Percentiles rank a stretch among this genome's conserved stretches.
Evolutionary conservation across 2,113 vertebrate genomes (phyloP).

Genomic region (Sporophila hypoxantha): DNA sequence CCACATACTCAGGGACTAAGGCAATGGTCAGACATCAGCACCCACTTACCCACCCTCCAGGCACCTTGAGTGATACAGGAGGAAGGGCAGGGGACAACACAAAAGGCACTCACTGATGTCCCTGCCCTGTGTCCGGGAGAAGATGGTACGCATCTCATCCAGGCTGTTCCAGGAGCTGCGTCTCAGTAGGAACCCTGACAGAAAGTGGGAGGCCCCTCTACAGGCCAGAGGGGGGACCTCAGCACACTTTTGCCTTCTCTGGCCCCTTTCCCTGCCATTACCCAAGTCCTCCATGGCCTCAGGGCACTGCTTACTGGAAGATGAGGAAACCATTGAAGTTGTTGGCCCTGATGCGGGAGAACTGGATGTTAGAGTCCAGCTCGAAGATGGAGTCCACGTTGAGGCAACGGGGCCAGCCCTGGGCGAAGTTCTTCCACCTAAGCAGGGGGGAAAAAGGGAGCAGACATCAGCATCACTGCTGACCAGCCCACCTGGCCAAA

Average conservation of each 20-base stretch:
- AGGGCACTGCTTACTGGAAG: neutral
- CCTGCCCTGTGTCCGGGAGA: neutral
- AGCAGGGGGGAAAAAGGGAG: accelerated
- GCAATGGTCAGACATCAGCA: neutral
- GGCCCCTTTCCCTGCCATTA: neutral
- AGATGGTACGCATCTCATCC: neutral
- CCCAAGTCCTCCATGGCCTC: neutral
- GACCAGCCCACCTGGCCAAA: neutral
- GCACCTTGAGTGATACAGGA: neutral
- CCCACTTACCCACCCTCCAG: neutral
- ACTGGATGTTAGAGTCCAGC: neutral
- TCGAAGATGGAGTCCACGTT: neutral
- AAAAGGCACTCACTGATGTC: neutral
- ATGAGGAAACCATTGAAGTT: neutral
- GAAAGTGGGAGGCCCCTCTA: neutral
- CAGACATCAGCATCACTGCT: neutral
- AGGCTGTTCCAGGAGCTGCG: neutral
- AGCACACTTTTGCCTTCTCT: neutral
- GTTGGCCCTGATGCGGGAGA: neutral
- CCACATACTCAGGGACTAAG: neutral
- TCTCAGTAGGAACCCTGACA: neutral
- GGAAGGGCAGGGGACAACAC: neutral
- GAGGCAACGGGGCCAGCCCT: neutral
- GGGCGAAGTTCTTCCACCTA: neutral
- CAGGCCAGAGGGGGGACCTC: neutral